These are phyloP conservation scores for Lochmaea crataegi DNA, from an alignment of 2,888 invertebrate genomes.

Conservation along the genomic window DNA sequence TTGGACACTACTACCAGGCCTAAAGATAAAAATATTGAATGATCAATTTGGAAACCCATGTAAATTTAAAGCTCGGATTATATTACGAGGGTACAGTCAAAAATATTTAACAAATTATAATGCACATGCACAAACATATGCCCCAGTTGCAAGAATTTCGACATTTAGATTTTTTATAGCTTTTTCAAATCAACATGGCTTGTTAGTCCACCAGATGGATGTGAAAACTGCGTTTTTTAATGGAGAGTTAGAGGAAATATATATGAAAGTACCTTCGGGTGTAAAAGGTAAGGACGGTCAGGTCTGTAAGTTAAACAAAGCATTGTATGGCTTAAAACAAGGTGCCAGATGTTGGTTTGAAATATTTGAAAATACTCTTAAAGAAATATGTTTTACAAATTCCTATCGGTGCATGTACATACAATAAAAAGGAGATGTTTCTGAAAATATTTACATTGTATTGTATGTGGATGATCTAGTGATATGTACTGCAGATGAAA, in stretches of 20 bases:
- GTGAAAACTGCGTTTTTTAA: too few relatives aligned
- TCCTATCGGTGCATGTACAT: not conserved
- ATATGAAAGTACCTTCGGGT: not conserved
- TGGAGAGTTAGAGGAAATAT: not conserved
- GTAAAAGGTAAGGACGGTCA: not conserved
- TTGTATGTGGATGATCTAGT: not conserved
- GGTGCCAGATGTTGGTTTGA: constrained; percentile 6
- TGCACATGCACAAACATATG: too few relatives aligned
- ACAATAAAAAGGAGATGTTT: not conserved
- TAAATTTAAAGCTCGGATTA: too few relatives aligned
- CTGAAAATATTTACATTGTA: not conserved
- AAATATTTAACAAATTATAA: too few relatives aligned
- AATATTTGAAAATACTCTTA: constrained; percentile 3
- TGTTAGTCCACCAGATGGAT: too few relatives aligned
- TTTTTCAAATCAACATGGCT: too few relatives aligned
- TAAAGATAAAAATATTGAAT: too few relatives aligned
- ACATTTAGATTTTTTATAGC: too few relatives aligned
- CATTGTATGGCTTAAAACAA: constrained; percentile 1
- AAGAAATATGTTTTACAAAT: constrained; percentile 3
- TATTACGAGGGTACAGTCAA: too few relatives aligned
- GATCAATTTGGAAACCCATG: too few relatives aligned
- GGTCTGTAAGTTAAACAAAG: constrained; percentile 1
- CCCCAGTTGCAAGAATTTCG: too few relatives aligned
- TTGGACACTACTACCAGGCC: too few relatives aligned
- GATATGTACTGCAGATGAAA: not conserved